Base-by-base conservation (phyloP, 2,888 invertebrate genomes). In the Xylocampa areola region DNA sequence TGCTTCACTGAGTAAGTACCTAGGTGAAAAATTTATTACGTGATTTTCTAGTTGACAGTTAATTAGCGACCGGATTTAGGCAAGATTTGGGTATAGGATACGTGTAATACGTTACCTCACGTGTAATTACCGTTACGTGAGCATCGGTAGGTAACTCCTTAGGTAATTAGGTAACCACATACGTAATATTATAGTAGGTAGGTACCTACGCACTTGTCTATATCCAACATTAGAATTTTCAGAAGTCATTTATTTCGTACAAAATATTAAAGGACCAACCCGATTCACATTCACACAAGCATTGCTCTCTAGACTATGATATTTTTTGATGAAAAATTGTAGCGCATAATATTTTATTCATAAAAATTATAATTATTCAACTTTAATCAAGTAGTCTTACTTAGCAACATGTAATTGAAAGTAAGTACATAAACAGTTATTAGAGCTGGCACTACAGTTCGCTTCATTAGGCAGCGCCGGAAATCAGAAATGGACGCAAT, bases 401-500 rank as follows among this genome's bases (percentile, higher is more conserved):
- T 47, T 36, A 43, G 17, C 14, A 6, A 47, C 27, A 36, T 45
- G 30, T 68, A 61, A 62, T 66, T 52, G 33, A 40, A 45, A 54
- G 36, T 47, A 49, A 5, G 30, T 44, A 40, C n/a, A 48, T n/a
- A n/a, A n/a, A n/a, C n/a, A n/a, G 45, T 50, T 60, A 60, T 57
- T 55, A 68, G 48, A 60, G 27, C 52, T 27, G n/a, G 37, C 10
- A 35, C 23, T 58, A 49, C 39, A 36, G 41, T 47, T 53, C 36
- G 39, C 41, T 59, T 65, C 52, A 66, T 65, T 54, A 62, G 29
- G 30, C 29, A 35, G 23, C 33, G 33, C 70, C 65, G 72, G 69
- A 72, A 54, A 62, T 69, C 57, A 69, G 65, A 62, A 62, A 60
- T 66, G 53, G 52, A 66, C 54, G 60, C 48, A 63, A 73, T 73